Evolutionary conservation across 1,140 invertebrate genomes (phyloP).

Genomic region (Pollicipes pollicipes): DNA sequence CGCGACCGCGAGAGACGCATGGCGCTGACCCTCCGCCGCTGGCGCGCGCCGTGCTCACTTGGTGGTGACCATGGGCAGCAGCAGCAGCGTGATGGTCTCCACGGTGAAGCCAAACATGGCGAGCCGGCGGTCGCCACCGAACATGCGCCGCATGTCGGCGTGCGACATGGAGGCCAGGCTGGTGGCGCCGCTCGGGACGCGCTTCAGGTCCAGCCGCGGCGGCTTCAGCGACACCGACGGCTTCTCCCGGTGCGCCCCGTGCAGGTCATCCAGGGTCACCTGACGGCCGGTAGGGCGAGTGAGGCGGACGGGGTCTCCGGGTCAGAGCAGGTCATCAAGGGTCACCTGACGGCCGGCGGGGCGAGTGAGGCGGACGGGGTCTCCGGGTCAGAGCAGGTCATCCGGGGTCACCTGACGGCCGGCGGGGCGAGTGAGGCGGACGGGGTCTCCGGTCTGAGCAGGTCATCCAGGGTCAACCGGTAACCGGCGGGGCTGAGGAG

Average conservation of each 20-base stretch:
- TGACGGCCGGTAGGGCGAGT: too few species aligned
- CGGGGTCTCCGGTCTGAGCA: too few species aligned
- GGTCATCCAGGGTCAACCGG: too few species aligned
- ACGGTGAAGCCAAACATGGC: constrained; percentile 84
- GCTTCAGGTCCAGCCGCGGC: not conserved
- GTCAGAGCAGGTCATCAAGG: too few species aligned
- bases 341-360: constrained; percentile 45
- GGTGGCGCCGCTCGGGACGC: not conserved
- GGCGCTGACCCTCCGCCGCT: too few species aligned
- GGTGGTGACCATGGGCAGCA: constrained; percentile 90
- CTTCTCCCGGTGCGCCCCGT: constrained; percentile 25
- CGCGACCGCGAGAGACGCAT: too few species aligned
- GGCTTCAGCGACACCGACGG: constrained; percentile 18
- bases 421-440: too few species aligned
- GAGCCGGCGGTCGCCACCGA: constrained; percentile 54
- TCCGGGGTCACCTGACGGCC: too few species aligned
- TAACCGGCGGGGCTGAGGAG: too few species aligned
- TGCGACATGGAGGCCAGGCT: not conserved
- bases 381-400: too few species aligned
- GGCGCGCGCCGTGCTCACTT: constrained; percentile 44
- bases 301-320: too few species aligned
- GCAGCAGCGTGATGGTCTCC: constrained; percentile 82
- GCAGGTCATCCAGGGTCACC: constrained; percentile 48
- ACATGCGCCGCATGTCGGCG: constrained; percentile 20
- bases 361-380: too few species aligned